A percentile compares a stretch with the other conserved stretches of the same genome.
Conservation (phyloP, 2,797 vertebrate genomes). For the Cynopterus sphinx region DNA sequence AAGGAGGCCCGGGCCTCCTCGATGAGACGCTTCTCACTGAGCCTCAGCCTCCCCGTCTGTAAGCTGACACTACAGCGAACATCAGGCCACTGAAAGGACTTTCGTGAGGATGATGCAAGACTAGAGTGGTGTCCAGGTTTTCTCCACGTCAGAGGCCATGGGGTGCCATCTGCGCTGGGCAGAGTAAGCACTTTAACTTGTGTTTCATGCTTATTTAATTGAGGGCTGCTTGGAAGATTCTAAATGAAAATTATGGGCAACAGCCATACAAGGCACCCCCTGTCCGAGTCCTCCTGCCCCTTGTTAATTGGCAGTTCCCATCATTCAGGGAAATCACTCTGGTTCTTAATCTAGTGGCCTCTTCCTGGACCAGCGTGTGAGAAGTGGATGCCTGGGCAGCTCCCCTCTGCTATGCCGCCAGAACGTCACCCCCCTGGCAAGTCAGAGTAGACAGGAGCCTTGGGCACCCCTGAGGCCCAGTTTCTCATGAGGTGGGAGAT, state of each 20-base stretch:
- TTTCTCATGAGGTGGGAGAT: not conserved
- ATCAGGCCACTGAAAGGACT: rapidly evolving
- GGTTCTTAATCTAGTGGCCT: no score
- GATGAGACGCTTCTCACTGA: rapidly evolving
- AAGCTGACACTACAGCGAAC: not conserved
- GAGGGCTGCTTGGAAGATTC: not conserved
- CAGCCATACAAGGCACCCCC: not conserved
- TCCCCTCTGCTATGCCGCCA: not conserved
- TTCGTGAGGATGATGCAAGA: not conserved
- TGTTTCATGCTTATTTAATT: not conserved
- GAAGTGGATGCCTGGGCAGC: not conserved
- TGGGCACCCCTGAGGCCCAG: rapidly evolving
- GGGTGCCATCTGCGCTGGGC: no score
- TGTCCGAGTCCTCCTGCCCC: not conserved
- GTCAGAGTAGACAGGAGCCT: not conserved
- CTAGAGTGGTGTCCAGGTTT: rapidly evolving
- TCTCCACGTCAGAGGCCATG: rapidly evolving
- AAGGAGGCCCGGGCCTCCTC: no score
- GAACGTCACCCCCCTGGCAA: rapidly evolving
- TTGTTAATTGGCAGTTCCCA: rapidly evolving
- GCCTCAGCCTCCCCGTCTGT: not conserved
- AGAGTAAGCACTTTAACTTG: not conserved
- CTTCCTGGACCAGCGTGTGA: not conserved
- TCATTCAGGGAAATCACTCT: not conserved
- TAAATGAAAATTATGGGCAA: not conserved